Evolutionary conservation across 2,888 invertebrate genomes (phyloP).

Genomic region (Cryptosula pallasiana): DNA sequence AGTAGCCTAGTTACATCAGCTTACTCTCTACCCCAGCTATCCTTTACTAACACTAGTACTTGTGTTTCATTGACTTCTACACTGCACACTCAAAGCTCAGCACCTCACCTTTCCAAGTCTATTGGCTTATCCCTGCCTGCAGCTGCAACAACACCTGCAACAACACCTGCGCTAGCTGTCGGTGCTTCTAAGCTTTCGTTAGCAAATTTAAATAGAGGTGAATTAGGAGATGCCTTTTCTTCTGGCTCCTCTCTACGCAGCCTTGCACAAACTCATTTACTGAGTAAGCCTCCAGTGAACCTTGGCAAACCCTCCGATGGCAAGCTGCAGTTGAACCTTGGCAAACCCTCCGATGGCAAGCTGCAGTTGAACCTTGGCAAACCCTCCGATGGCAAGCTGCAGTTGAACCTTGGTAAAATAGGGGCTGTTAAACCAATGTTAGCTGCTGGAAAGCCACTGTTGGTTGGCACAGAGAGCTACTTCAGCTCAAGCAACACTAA

Average conservation of each 20-base stretch:
- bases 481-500: too few species aligned
- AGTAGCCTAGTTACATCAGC: not conserved
- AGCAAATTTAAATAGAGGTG: not conserved
- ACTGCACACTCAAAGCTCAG: too few species aligned
- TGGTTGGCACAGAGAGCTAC: too few species aligned
- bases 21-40: not conserved
- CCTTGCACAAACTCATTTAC: not conserved
- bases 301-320: not conserved
- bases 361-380: not conserved
- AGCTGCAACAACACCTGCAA: not conserved
- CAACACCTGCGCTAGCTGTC: too few species aligned
- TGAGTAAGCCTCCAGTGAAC: too few species aligned
- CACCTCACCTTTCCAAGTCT: too few species aligned
- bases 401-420: too few species aligned
- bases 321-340: not conserved
- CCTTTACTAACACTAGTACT: not conserved
- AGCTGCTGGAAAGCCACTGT: too few species aligned
- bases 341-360: too few species aligned
- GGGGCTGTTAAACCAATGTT: too few species aligned
- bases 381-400: not conserved
- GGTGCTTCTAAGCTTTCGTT: not conserved
- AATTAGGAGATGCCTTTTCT: not conserved
- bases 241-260: not conserved
- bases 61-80: too few species aligned
- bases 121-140: too few species aligned